Conservation (phyloP, 2,113 vertebrate species). For the Plectropomus leopardus region DNA sequence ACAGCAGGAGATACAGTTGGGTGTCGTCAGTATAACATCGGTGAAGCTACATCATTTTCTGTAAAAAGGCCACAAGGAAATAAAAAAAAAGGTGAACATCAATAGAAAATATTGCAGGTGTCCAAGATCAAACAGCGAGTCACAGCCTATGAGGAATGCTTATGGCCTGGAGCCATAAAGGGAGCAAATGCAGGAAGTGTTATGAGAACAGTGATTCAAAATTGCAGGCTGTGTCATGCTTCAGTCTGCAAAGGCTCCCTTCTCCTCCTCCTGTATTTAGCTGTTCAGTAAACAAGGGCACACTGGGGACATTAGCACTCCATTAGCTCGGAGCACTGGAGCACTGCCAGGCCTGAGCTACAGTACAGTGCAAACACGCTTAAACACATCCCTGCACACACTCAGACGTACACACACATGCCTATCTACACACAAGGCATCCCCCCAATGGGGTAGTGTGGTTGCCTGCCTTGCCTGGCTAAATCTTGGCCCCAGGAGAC, state of each 20-base stretch:
- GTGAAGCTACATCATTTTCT: too few relatives aligned
- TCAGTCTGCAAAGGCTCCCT: conserved; percentile 47
- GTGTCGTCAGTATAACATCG: too few relatives aligned
- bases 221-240: conserved; percentile 39
- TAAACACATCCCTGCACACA: background rate
- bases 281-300: conserved; percentile 67
- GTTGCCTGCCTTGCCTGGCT: conserved; percentile 26
- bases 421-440: conserved; percentile 32
- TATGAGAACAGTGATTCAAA: conserved; percentile 44
- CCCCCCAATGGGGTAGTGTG: conserved; percentile 7
- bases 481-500: conserved; percentile 23
- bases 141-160: conserved; percentile 15
- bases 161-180: conserved; percentile 8
- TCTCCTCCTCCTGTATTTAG: conserved; percentile 62
- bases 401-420: conserved; percentile 12
- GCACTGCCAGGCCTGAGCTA: conserved; percentile 41
- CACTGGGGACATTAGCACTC: conserved; percentile 63
- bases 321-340: conserved; percentile 59
- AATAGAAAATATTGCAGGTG: conserved; percentile 31
- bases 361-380: conserved; percentile 8
- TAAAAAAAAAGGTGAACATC: conserved; percentile 40
- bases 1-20: too few relatives aligned
- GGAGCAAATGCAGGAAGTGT: conserved; percentile 27
- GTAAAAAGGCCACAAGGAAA: too few relatives aligned
- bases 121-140: conserved; percentile 38